These are phyloP conservation scores for Agapostemon virescens DNA, from an alignment of 2,888 invertebrate genomes.

Conservation along the genomic window DNA sequence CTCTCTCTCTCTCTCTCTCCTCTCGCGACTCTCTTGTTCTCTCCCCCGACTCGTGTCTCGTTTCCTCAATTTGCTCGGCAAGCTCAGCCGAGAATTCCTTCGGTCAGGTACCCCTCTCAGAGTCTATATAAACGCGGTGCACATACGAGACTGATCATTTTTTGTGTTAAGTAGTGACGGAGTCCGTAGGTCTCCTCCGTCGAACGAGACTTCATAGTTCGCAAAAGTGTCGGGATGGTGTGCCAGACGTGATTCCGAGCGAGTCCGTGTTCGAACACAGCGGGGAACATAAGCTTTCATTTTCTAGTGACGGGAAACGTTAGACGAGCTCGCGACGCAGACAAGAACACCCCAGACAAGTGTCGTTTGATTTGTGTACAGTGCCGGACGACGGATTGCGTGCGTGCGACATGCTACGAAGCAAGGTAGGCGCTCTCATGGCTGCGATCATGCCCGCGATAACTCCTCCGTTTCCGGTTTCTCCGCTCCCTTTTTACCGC, in stretches of 20 bases:
- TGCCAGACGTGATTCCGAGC: constrained; percentile 63
- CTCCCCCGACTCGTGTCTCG: constrained; percentile 59
- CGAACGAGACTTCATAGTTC: constrained; percentile 44
- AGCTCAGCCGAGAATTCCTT: constrained; percentile 55
- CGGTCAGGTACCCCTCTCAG: constrained; percentile 65
- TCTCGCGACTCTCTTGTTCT: constrained; percentile 46
- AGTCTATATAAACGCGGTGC: constrained; percentile 79
- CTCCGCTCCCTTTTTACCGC: not conserved
- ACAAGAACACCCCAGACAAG: constrained; percentile 18
- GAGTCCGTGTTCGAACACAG: constrained; percentile 39
- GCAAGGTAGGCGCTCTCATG: constrained; percentile 72
- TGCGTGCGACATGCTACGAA: constrained; percentile 75
- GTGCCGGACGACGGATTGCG: constrained; percentile 61
- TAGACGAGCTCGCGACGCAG: not conserved
- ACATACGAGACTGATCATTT: constrained; percentile 75
- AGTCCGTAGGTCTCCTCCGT: constrained; percentile 54
- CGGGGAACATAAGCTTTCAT: not conserved
- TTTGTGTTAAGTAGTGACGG: constrained; percentile 69
- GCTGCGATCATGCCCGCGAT: not conserved
- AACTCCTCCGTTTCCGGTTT: not conserved
- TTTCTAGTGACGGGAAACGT: constrained; percentile 1
- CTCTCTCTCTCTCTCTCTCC: constrained; percentile 42
- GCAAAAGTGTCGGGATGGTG: constrained; percentile 68
- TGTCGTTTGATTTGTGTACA: constrained; percentile 62
- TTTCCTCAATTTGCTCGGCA: constrained; percentile 73